Base-by-base conservation (phyloP, 2,113 vertebrate species). In the Gambusia holbrooki region DNA sequence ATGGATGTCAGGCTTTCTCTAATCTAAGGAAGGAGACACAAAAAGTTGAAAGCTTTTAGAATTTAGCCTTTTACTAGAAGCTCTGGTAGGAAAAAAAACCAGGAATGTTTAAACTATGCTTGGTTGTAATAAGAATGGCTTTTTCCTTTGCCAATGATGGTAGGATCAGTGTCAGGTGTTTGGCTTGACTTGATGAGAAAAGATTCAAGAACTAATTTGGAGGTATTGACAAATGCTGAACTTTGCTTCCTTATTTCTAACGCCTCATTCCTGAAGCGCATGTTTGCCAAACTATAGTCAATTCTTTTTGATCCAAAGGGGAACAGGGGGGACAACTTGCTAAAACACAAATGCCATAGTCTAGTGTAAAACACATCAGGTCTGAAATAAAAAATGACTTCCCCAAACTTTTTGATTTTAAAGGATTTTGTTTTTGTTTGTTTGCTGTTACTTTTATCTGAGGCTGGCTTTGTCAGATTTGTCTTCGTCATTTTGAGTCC, bases 131-230 rank as follows among this genome's bases (percentile, higher is more conserved):
- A 11, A 1, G 8, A 54, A 78, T 37, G 71, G 71, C 22, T 80
- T 37, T 42, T 70, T 74, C 64, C 58, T 54, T 54, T 51, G 48
- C 48, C 2, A 51, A 7, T 87, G 51, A 77, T 77, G 72, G 79
- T 69, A 81, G 48, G 48, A n/a, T 25, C 2, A 29, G 29, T 29
- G 15, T 48, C 27, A 72, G 27, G 64, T 69, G 67, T 77, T 79
- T 81, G 66, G 30, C 6, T 61, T 48, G 14, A 48, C 0, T 17
- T 48, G 45, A 1, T 17, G 45, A 1, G 5, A 19, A 17, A 48
- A 6, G 5, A 48, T 17, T 48, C 17, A 48, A 17, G 19, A 8
- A 58, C 17, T 58, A 10, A n/a, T 58, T n/a, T n/a, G 8, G 45
- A 51, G 45, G 6, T 58, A 25, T 19, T 48, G 14, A 48, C 45